Conservation (phyloP, 2,797 vertebrate species). For the Typhlichthys eigenmanni region DNA sequence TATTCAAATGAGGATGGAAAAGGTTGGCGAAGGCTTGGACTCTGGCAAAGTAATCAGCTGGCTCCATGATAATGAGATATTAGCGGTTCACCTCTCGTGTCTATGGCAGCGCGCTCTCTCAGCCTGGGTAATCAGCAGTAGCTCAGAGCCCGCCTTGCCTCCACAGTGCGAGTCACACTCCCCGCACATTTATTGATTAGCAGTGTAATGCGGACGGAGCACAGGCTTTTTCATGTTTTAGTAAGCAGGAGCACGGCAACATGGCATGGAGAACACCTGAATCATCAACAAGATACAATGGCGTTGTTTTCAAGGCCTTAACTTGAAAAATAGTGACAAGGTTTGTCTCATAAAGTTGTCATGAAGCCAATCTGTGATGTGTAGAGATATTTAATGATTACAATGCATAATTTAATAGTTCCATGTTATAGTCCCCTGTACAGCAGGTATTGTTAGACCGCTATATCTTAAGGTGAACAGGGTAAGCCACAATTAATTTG, state of each 20-base stretch:
- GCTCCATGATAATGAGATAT: conserved; percentile 66
- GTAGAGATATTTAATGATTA: conserved; percentile 31
- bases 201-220: conserved; percentile 36
- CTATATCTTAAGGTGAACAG: conserved; percentile 4
- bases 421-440: conserved; percentile 7
- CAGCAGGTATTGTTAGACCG: conserved; percentile 13
- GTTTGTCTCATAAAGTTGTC: conserved; percentile 25
- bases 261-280: conserved; percentile 3
- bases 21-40: conserved; percentile 51
- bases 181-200: conserved; percentile 55
- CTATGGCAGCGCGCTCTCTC: conserved; percentile 1
- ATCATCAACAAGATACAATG: neutral
- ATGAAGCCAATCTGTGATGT: conserved; percentile 40
- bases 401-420: conserved; percentile 25
- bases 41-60: conserved; percentile 61
- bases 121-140: conserved; percentile 19
- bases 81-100: conserved; percentile 38
- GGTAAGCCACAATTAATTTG: conserved; percentile 21
- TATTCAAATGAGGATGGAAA: conserved; percentile 66
- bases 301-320: neutral
- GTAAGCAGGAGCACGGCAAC: conserved; percentile 17
- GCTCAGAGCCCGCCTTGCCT: conserved; percentile 21
- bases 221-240: conserved; percentile 30
- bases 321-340: conserved; percentile 19
- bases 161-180: conserved; percentile 21